These are phyloP conservation scores for Bombus haemorrhoidalis DNA, from an alignment of 1,140 invertebrate genomes.

Conservation along the genomic window DNA sequence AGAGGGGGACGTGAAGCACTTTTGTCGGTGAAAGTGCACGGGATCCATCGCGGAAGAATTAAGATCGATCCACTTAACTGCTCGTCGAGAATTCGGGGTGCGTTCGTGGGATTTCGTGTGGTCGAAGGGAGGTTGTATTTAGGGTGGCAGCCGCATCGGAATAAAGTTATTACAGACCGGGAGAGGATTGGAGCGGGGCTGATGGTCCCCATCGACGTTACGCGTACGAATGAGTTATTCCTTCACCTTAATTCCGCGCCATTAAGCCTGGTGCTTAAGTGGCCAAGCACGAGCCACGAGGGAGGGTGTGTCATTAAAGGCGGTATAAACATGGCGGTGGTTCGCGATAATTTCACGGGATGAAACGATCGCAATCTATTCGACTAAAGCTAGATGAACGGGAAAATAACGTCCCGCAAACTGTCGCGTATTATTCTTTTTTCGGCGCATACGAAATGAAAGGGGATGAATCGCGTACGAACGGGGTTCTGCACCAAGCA, in stretches of 20 bases:
- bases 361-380: slow-evolving; percentile 7
- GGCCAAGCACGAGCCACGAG: slow-evolving; percentile 44
- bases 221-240: slow-evolving; percentile 70
- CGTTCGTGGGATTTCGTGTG: slow-evolving; percentile 57
- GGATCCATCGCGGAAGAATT: slow-evolving; percentile 54
- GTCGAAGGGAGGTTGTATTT: slow-evolving; percentile 31
- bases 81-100: slow-evolving; percentile 65
- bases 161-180: slow-evolving; percentile 68
- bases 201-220: slow-evolving; percentile 55
- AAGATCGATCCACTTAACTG: slow-evolving; percentile 67
- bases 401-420: slow-evolving; percentile 27
- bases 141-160: slow-evolving; percentile 46
- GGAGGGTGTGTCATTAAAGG: slow-evolving; percentile 55
- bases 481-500: not conserved
- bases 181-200: not conserved
- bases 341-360: slow-evolving; percentile 41
- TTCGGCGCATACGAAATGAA: not conserved
- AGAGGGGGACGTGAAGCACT: not conserved
- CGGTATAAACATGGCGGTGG: slow-evolving; percentile 50
- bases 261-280: slow-evolving; percentile 65
- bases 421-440: not conserved
- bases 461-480: not conserved
- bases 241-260: slow-evolving; percentile 67
- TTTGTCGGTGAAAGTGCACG: slow-evolving; percentile 39
- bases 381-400: not conserved